Conservation (phyloP, 1,140 invertebrate species). For the Scaptomyza graminum region DNA sequence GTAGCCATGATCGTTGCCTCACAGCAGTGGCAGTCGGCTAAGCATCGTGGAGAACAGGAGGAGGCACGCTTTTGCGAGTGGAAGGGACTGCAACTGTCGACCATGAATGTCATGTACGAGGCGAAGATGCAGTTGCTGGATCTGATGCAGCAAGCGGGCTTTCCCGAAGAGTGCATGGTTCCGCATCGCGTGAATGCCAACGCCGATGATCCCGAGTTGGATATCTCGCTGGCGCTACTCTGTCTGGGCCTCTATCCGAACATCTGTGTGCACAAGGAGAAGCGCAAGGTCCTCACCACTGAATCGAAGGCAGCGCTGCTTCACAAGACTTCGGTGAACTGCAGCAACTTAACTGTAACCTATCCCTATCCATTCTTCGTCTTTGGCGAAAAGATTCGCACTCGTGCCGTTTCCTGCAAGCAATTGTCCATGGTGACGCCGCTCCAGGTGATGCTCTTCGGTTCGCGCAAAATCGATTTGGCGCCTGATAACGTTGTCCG, state of each 20-base stretch:
- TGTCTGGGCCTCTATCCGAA: slow-evolving; percentile 98
- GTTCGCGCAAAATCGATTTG: slow-evolving; percentile 92
- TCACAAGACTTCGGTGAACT: slow-evolving; percentile 98
- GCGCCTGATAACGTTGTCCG: slow-evolving; percentile 89
- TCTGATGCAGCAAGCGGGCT: slow-evolving; percentile 91
- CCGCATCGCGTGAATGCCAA: slow-evolving; percentile 90
- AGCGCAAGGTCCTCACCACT: slow-evolving; percentile 97
- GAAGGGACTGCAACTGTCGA: slow-evolving; percentile 94
- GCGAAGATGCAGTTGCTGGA: slow-evolving; percentile 95
- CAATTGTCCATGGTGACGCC: slow-evolving; percentile 98
- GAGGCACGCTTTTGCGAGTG: slow-evolving; percentile 95
- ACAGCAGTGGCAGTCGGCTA: slow-evolving; percentile 92
- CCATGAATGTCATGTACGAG: slow-evolving; percentile 94
- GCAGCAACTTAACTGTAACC: slow-evolving; percentile 91
- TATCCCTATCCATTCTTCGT: slow-evolving; percentile 98
- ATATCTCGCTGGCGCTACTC: slow-evolving; percentile 93
- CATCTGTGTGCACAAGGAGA: slow-evolving; percentile 97
- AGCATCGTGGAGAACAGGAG: slow-evolving; percentile 90
- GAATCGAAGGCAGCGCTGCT: slow-evolving; percentile 97
- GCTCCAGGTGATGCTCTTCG: slow-evolving; percentile 96
- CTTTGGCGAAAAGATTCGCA: slow-evolving; percentile 99
- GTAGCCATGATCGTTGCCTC: slow-evolving; percentile 97
- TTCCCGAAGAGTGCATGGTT: slow-evolving; percentile 93
- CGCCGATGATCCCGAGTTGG: slow-evolving; percentile 91
- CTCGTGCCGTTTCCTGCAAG: slow-evolving; percentile 97